Percentiles rank a stretch among this genome's conserved stretches.
Conservation (phyloP, 2,113 vertebrate species). For the Taurulus bubalis region DNA sequence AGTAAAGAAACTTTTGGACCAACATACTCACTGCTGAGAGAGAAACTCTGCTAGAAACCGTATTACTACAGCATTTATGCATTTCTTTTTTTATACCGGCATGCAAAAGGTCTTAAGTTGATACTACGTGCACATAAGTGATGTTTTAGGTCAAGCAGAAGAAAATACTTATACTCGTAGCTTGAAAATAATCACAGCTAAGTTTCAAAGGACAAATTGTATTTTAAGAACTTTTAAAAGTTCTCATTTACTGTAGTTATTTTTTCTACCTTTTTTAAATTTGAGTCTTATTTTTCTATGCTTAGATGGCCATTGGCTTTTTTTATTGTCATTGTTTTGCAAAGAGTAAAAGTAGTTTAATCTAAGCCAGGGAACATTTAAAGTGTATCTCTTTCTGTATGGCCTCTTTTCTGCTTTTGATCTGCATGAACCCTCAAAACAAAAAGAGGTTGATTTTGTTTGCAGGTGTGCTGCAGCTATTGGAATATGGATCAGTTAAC, state of each 20-base stretch:
- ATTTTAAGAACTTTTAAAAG: conserved; percentile 60
- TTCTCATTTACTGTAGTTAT: background rate
- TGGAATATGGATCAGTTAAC: conserved; percentile 84
- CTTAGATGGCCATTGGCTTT: conserved; percentile 39
- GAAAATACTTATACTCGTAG: conserved; percentile 21
- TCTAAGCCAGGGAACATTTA: conserved; percentile 14
- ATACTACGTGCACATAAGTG: background rate
- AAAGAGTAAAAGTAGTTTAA: conserved; percentile 11
- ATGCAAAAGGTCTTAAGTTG: background rate
- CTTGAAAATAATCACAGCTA: conserved; percentile 30
- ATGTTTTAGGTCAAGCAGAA: background rate
- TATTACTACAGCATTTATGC: background rate
- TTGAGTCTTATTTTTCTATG: conserved; percentile 64
- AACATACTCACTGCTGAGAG: conserved; percentile 6
- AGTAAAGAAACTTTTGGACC: conserved; percentile 32
- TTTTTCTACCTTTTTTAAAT: conserved; percentile 66
- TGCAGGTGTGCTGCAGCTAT: conserved; percentile 81
- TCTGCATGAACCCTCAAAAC: conserved; percentile 55
- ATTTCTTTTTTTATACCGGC: background rate
- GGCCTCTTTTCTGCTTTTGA: conserved; percentile 51
- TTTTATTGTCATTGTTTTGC: conserved; percentile 19
- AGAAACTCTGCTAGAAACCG: background rate
- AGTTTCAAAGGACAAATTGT: background rate
- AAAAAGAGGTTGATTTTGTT: conserved; percentile 62
- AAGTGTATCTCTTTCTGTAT: conserved; percentile 6